A percentile compares a stretch with the other conserved stretches of the same genome.
Evolutionary conservation across 2,797 vertebrate species (phyloP).

Genomic region (Ctenopoma kingsleyae): DNA sequence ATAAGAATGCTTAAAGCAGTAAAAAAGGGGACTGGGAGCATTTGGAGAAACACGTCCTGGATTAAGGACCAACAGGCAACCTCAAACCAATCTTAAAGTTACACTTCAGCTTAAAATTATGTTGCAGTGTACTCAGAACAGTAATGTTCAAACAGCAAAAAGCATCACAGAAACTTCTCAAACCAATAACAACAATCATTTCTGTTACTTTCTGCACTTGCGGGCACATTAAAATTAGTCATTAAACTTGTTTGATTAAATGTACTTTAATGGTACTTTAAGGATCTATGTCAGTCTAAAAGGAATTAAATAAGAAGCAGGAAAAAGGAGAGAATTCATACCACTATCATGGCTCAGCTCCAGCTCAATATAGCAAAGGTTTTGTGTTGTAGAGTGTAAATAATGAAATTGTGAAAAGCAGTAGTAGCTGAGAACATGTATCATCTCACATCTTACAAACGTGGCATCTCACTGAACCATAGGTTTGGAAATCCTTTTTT

Average conservation of each 20-base stretch:
- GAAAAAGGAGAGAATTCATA: neutral
- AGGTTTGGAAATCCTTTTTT: neutral
- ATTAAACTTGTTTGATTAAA: neutral
- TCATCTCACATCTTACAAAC: neutral
- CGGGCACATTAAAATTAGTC: neutral
- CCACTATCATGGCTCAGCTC: neutral
- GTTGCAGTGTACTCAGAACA: neutral
- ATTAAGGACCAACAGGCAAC: neutral
- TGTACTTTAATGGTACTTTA: no score
- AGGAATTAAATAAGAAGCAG: constrained; percentile 1
- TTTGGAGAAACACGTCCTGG: neutral
- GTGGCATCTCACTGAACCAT: no score
- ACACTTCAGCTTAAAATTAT: neutral
- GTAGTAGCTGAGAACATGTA: neutral
- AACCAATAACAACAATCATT: neutral
- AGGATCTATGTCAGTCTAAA: neutral
- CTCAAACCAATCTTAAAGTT: neutral
- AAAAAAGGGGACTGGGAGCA: neutral
- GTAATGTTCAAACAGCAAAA: neutral
- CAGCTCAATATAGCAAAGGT: neutral
- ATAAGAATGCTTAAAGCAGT: neutral
- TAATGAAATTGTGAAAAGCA: neutral
- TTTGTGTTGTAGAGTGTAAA: neutral
- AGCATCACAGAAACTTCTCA: neutral
- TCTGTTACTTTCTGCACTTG: no score